Conservation (phyloP, 2,113 vertebrate genomes). For the Hemiprocne comata region DNA sequence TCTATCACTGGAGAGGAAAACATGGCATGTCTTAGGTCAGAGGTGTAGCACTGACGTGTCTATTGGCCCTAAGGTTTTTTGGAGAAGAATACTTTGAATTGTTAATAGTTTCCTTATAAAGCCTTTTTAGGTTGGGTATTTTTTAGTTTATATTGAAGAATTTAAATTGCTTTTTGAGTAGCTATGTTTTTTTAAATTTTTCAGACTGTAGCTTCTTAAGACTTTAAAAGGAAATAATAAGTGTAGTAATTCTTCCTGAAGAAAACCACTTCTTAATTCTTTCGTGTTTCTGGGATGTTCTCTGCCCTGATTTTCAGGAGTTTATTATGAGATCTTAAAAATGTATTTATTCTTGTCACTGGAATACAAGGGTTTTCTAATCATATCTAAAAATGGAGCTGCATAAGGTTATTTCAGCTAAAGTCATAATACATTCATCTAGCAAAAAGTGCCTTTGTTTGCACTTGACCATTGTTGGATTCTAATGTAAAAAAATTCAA, state of each 20-base stretch:
- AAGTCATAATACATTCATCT: background rate
- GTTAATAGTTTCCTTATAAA: background rate
- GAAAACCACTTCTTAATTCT: constrained; percentile 18
- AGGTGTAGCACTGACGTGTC: background rate
- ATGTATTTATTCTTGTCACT: background rate
- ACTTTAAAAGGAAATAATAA: constrained; percentile 35
- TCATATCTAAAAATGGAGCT: background rate
- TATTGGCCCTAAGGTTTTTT: background rate
- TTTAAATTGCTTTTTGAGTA: background rate
- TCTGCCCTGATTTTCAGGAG: constrained; percentile 23
- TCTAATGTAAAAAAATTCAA: background rate
- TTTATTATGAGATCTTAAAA: background rate
- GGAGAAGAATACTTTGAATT: background rate
- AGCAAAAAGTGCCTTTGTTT: background rate
- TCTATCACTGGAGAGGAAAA: background rate
- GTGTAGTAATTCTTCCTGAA: constrained; percentile 32
- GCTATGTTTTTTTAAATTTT: background rate
- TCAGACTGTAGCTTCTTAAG: background rate
- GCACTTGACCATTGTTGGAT: background rate
- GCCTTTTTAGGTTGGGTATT: background rate
- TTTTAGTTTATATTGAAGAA: background rate
- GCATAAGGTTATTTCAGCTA: background rate
- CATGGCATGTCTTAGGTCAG: constrained; percentile 2
- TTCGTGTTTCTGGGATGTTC: constrained; percentile 42
- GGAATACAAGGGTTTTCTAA: background rate